Evolutionary conservation across 2,888 invertebrate genomes (phyloP), one percentile per base, ranked within the genome.

Genomic region (Philaethria dido): DNA sequence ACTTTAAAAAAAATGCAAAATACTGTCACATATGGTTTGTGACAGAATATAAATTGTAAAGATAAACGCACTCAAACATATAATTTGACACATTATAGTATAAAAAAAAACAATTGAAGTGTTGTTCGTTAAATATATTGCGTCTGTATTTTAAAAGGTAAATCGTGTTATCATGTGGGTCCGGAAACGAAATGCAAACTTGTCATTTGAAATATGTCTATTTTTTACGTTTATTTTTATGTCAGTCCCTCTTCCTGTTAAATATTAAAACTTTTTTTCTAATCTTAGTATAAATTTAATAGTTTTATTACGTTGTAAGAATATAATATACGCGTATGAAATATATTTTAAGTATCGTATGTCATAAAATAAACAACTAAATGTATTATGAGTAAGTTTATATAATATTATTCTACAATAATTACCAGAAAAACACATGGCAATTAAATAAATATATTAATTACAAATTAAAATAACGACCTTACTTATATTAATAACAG

Each of bases 111-210:
- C 6, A 13, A 14, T 22, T 22, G 1, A 14, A 14, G 0, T 5
- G 2, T 14, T 18, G n/a, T 25, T 25, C 9, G 1, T 36, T 47
- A 33, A 47, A 50, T 47, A 39, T 11, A 25, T 42, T 11, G 20
- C 29, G 44, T 16, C 39, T 20, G 20, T 29, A 62, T 57, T 68
- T 68, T 36, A 39, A 68, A 61, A 54, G 25, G 48, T 55, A 65
- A 61, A 59, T 62, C n/a, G 11, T 42, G 42, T 73, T 76, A 78
- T 79, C 77, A 75, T 77, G 77, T 79, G 77, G 63, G 57, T 50
- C 64, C 74, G 78, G 78, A 79, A 77, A 74, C 71, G 70, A 72
- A 70, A 44, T 45, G 29, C 45, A 25, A 71, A 69, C 62, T 65
- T 69, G 69, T 64, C 59, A 59, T 50, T 33, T 42, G 47, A 48